phyloP scores from a whole-genome alignment of 2,888 invertebrate species.

The Drosophila buzzatii region DNA sequence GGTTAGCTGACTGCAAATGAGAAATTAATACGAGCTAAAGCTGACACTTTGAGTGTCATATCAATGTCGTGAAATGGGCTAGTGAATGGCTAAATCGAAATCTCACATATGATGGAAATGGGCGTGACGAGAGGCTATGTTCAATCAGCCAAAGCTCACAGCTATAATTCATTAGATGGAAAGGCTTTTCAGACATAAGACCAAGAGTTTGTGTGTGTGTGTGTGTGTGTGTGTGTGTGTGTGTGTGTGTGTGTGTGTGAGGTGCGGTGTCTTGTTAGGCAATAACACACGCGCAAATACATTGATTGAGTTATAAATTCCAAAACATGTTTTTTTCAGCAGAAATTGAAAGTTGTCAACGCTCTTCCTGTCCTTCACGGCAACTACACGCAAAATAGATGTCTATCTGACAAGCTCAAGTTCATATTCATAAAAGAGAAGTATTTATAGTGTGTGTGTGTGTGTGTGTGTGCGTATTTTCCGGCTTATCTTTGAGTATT shows the following conservation, averaged over 20 bases:
- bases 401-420: conserved; percentile 42
- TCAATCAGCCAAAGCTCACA: conserved; percentile 14
- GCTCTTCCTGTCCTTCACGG: conserved; percentile 61
- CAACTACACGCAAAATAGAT: conserved; percentile 12
- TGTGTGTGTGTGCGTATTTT: conserved; percentile 9
- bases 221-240: conserved; percentile 4
- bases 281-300: conserved; percentile 12
- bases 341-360: conserved; percentile 48
- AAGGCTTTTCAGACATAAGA: conserved; percentile 35
- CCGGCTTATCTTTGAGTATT: conserved; percentile 47
- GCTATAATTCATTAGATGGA: conserved; percentile 32
- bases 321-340: conserved; percentile 13
- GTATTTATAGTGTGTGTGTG: not conserved
- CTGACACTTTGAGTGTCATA: conserved; percentile 41
- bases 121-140: conserved; percentile 26
- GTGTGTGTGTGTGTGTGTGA: conserved; percentile 5
- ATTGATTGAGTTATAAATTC: conserved; percentile 41
- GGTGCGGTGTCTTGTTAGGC: conserved; percentile 42
- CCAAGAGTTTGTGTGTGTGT: conserved; percentile 14
- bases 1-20: not conserved
- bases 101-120: conserved; percentile 15
- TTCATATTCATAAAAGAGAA: conserved; percentile 21
- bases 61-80: conserved; percentile 44
- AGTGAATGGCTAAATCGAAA: conserved; percentile 44
- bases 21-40: conserved; percentile 8